Conservation (phyloP, 2,888 invertebrate genomes). For the Reticulitermes lucifugus region DNA sequence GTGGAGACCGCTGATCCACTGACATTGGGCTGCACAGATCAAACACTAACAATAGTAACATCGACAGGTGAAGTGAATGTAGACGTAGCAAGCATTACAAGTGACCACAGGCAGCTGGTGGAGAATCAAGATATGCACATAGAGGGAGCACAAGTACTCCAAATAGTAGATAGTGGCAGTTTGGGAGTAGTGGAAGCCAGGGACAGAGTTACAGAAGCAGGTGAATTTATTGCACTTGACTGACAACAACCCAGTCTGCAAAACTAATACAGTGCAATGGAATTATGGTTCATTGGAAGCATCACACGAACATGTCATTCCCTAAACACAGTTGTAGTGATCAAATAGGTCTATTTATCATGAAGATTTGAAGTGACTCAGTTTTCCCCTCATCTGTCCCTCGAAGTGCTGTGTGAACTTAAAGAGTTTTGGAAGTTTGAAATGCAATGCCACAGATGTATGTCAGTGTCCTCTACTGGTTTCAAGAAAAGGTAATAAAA, state of each 20-base stretch:
- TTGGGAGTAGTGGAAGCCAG: constrained; percentile 21
- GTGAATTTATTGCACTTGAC: constrained; percentile 10
- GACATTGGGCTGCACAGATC: constrained; percentile 35
- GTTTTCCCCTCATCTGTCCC: too few species aligned
- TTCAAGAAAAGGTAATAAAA: too few species aligned
- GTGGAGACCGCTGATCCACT: neutral
- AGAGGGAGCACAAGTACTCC: neutral
- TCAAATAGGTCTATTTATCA: too few species aligned
- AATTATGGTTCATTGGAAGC: too few species aligned
- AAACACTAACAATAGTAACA: constrained; percentile 47
- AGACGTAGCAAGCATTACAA: constrained; percentile 41
- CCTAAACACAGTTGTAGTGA: too few species aligned
- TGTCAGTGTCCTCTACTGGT: too few species aligned
- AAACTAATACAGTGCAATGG: too few species aligned
- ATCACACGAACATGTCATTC: too few species aligned
- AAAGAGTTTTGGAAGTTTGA: too few species aligned
- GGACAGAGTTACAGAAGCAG: constrained; percentile 8
- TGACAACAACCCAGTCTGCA: neutral
- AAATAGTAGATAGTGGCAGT: neutral
- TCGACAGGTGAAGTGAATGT: constrained; percentile 37
- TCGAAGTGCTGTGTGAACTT: too few species aligned
- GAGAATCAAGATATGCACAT: constrained; percentile 33
- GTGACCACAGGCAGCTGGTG: constrained; percentile 26
- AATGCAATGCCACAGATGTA: too few species aligned
- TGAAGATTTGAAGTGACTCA: too few species aligned